Evolutionary conservation across 1,140 invertebrate species (phyloP), one percentile per base, ranked within the genome.

Genomic region (Steinernema khuongi): DNA sequence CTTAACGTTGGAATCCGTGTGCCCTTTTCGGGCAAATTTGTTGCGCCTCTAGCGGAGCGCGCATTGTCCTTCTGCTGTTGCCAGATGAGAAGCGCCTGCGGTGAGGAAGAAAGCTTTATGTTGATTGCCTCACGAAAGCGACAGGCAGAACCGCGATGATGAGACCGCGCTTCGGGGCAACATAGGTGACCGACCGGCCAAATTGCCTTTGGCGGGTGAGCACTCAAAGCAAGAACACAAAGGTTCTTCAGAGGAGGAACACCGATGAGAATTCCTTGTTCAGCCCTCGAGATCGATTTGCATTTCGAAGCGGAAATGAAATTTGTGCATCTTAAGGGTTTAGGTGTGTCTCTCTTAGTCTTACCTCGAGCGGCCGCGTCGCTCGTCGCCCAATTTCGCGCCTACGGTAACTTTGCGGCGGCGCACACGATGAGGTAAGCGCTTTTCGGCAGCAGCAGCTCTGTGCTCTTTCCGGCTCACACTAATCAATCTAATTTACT

Each of bases 401-500:
- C 22, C 22, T 60, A 60, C 50, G 50, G 50, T 60, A 60, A 41
- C 36, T 41, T 41, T 41, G 36, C 36, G 36, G n/a, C n/a, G 36
- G 11, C 11, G 19, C 50, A 22, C 50, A 4, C 7, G 50, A 60
- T 26, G 50, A 60, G 50, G 50, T 60, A 60, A 60, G 11, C 50
- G 50, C 50, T 60, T 60, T 60, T 22, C 14, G n/a, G 50, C 50
- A 22, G 50, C 50, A 60, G 7, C 26, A 7, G 26, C 50, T 60
- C 14, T 22, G 11, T 26, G 50, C 50, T 60, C 50, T 60, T 60
- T 60, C 50, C 50, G 50, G 50, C 50, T 60, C 50, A 60, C 50
- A 60, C 50, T 60, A 60, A 60, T 60, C 50, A 60, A 60, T 60
- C 50, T 60, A 60, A 60, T 60, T 60, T 60, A 60, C 50, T 60